Conservation (phyloP, 1,140 invertebrate species). For the Araneus ventricosus region DNA sequence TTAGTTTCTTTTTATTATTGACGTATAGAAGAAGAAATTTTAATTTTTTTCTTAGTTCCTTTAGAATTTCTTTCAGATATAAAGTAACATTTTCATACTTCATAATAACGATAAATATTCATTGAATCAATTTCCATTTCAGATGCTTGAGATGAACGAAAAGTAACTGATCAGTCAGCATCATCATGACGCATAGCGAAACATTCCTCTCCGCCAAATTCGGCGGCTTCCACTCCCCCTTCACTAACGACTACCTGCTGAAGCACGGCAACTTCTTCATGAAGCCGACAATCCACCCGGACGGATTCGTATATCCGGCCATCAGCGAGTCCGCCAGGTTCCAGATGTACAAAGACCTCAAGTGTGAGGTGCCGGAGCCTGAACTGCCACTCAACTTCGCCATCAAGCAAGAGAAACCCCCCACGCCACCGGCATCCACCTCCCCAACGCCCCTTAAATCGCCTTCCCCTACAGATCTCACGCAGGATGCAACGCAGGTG, state of each 20-base stretch:
- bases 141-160: neutral
- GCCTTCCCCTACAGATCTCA: neutral
- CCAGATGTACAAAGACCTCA: constrained; percentile 44
- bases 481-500: constrained; percentile 10
- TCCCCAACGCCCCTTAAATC: constrained; percentile 9
- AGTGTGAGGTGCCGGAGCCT: neutral
- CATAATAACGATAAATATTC: no score
- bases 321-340: constrained; percentile 41
- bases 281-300: constrained; percentile 61
- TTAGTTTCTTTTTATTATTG: no score
- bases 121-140: neutral
- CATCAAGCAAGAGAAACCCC: constrained; percentile 71
- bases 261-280: constrained; percentile 71
- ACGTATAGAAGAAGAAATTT: no score
- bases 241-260: constrained; percentile 65
- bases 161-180: neutral
- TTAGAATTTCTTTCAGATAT: no score
- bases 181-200: constrained; percentile 60
- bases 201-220: constrained; percentile 56
- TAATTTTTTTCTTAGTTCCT: no score
- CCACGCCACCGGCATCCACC: constrained; percentile 56
- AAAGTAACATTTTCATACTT: no score
- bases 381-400: constrained; percentile 64
- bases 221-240: constrained; percentile 25
- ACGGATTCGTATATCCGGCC: constrained; percentile 60